A percentile compares a stretch with the other conserved stretches of the same genome.
These are phyloP conservation scores for Autographa gamma DNA, from an alignment of 2,888 invertebrate species.

Conservation along the genomic window DNA sequence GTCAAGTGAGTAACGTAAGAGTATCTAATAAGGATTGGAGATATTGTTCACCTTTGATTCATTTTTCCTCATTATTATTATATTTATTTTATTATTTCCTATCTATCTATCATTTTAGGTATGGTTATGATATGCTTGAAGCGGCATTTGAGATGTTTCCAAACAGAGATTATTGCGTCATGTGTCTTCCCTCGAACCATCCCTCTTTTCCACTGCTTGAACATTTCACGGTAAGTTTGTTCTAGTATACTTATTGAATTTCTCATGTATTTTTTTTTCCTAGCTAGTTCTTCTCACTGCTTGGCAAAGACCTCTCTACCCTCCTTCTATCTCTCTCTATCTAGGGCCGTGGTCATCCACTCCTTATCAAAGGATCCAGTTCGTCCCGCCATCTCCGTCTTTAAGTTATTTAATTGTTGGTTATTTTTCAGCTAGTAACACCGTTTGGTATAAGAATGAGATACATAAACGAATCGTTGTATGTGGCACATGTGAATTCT, in stretches of 20 bases:
- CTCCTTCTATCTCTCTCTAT: too few species aligned
- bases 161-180: constrained; percentile 89
- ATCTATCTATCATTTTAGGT: constrained; percentile 60
- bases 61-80: too few species aligned
- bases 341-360: too few species aligned
- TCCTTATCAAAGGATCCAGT: too few species aligned
- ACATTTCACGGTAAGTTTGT: constrained; percentile 86
- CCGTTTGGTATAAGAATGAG: constrained; percentile 68
- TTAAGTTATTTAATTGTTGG: background rate
- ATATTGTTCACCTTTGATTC: too few species aligned
- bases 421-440: constrained; percentile 78
- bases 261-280: too few species aligned
- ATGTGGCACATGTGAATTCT: constrained; percentile 83
- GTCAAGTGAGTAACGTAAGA: too few species aligned
- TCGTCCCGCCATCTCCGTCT: too few species aligned
- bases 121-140: constrained; percentile 88
- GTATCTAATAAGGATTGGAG: too few species aligned
- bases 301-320: too few species aligned
- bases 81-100: background rate
- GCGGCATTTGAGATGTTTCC: constrained; percentile 90
- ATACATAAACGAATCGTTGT: constrained; percentile 76
- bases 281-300: too few species aligned
- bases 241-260: background rate
- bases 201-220: constrained; percentile 87
- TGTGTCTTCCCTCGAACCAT: constrained; percentile 87